Base-by-base conservation (phyloP, 2,888 invertebrate species). In the Andrena bicolor region DNA sequence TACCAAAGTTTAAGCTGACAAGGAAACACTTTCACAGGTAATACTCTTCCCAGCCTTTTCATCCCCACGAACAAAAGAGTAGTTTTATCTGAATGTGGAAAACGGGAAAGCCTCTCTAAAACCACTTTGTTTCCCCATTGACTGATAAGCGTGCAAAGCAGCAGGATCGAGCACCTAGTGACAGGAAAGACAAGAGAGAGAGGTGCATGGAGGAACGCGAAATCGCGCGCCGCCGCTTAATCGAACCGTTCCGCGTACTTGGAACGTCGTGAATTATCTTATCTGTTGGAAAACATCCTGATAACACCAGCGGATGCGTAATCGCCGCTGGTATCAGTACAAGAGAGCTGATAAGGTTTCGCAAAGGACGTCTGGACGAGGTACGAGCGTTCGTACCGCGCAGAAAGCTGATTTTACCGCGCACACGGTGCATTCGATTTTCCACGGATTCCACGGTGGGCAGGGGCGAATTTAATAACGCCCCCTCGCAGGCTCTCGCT, bases 251-350 rank as follows among this genome's bases (percentile, higher is more conserved):
- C 71, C 49, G 68, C 73, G 49, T 75, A 68, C 49, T 48, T 7
- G 41, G 53, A 49, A 23, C 76, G n/a, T 63, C 70, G 10, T 13
- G 28, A 64, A 61, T 81, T 84, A 89, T 89, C 88, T 86, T 89
- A 89, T 89, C 89, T 35, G 7, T 58, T 20, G 20, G 76, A 85
- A 83, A 88, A 83, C 80, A 84, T 74, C 82, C 78, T 28, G 87
- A 80, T 86, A 84, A 83, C 78, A 58, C 77, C 72, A 63, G 23
- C 68, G 75, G 70, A 76, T 68, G 70, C 68, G 78, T 85, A 82
- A 87, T 84, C 80, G 51, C 28, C 26, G 41, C 1, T 41, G 85
- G 61, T 87, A 80, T 87, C 87, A n/a, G 20, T 10, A 41, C 64
- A 61, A 48, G 16, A 35, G 56, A 80, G 63, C 49, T 23, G 87